Evolutionary conservation across 35 echinoderm and acorn worm genomes (phyloP), one percentile per base, ranked within the genome.

Genomic region (Strongylocentrotus purpuratus): DNA sequence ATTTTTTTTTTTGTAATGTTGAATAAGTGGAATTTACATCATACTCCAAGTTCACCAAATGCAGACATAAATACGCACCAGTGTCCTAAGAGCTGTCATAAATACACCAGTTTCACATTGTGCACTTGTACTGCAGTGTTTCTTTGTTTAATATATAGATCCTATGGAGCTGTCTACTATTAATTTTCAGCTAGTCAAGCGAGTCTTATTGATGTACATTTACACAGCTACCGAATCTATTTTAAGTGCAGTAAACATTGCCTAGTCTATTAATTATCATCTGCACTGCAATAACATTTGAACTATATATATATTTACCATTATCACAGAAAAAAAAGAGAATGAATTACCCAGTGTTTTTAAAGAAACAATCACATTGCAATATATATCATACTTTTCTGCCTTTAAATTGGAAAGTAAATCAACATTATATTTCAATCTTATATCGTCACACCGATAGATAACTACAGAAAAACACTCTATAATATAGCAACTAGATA

Each of bases 271-370:
- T 28, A 28, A 70, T 70, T 28, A 70, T 70, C 18, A 70, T 70
- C 61, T 70, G 61, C 61, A 70, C 61, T 70, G 61, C 61, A 70
- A 70, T 70, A 50, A 70, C 61, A 70, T 70, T 70, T 70, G 61
- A 70, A 25, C 61, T 70, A 70, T 70, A 70, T 70, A 70, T 70
- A 70, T 70, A 70, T 70, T 70, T 70, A 70, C 61, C 61, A 70
- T 70, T 70, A 70, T 70, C 61, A 46, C 87, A 88, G 87, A 35
- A 88, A 88, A 86, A 86, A 33, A 88, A 88, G 32, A 88, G 32
- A 9, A 88, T 33, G 18, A 88, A 88, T 35, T 46, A 88, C 87
- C 87, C 45, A 88, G 32, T 46, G 31, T 13, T 85, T 33, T 88
- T 13, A 32, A 46, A 88, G 45, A 46, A 88, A 88, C 87, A 88